Evolutionary conservation across 2,113 vertebrate genomes (phyloP), one percentile per base, ranked within the genome.

Genomic region (Neogobius melanostomus): DNA sequence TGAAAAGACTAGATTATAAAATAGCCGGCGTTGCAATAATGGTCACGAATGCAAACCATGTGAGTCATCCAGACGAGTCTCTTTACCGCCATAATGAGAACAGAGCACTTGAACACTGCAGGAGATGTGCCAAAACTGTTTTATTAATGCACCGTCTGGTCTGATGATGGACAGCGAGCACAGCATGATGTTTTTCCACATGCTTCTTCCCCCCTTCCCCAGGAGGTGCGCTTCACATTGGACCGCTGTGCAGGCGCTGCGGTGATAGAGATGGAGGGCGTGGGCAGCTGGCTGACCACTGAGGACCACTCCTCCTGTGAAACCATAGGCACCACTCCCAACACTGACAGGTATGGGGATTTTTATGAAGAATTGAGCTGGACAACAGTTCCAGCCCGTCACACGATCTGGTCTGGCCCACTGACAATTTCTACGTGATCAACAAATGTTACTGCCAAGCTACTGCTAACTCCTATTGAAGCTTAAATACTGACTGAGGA

Each of bases 281-380:
- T 94, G 12, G 95, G 93, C 5, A 94, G 89, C 44, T 93, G 93
- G 93, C 46, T 96, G 36, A 94, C 93, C 73, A 88, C 91, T 0
- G 92, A 94, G 50, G 94, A 96, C 43, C 94, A 94, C 74, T 91
- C 93, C 0, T 85, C 85, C 28, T 97, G 95, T 74, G 95, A 96
- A 69, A 90, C 93, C 49, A 67, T 56, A 0, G 95, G 91, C 0
- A 86, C 92, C n/a, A 90, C 94, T 11, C 92, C 93, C 60, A 91
- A 86, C 74, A 78, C 71, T 50, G 90, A 92, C 80, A 94, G 93
- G 95, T 96, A 89, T 9, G 2, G 49, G 11, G 12, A 51, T 47
- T 47, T 6, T 8, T 47, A 7, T 47, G 46, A 7, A 47, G 10
- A 7, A 5, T 11, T 47, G 7, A 47, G 46, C 10, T 47, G 46